Base-by-base conservation (phyloP, 2,113 vertebrate genomes). In the Eublepharis macularius region DNA sequence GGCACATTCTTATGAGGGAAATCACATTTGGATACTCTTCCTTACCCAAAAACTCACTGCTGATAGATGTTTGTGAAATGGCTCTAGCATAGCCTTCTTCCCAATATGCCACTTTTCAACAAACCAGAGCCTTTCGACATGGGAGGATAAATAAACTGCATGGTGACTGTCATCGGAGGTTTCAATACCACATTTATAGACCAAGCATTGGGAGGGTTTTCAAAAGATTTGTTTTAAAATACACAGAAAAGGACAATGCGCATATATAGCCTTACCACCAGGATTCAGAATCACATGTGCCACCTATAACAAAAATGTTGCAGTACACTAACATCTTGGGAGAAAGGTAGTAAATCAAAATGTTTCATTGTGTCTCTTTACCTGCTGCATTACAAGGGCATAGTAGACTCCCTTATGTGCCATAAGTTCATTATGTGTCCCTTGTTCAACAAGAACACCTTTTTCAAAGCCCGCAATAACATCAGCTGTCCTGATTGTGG, bases 311-410 rank as follows among this genome's bases (percentile, higher is more conserved):
- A 32, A 29, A 54, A 57, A 29, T 19, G 1, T 47, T 24, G 43
- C 54, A 80, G 41, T 41, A 66, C 1, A 21, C 34, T 47, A 4
- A n/a, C 1, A 49, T 69, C 57, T 34, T 14, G 34, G 11, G 19
- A 54, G 17, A 6, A 51, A 49, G 51, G 9, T 21, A 43, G 70
- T 4, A 78, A n/a, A 60, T 17, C 63, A n/a, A 43, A 36, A 78
- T 54, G 11, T 54, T 17, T 17, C 70, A n/a, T 9, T 16, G 54
- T 70, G 77, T 75, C 1, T 19, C 14, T 36, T 87, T 92, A 97
- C 97, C 94, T 97, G 96, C 77, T 97, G 95, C 94, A 88, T 96
- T 65, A 97, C 95, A 34, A 97, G 96, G 63, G 95, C 94, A 89
- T 95, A 95, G 85, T 97, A 97, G 75, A 97, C 86, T 54, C 97